Evolutionary conservation across 2,113 vertebrate species (phyloP).

Genomic region (Typhlomys cinereus): DNA sequence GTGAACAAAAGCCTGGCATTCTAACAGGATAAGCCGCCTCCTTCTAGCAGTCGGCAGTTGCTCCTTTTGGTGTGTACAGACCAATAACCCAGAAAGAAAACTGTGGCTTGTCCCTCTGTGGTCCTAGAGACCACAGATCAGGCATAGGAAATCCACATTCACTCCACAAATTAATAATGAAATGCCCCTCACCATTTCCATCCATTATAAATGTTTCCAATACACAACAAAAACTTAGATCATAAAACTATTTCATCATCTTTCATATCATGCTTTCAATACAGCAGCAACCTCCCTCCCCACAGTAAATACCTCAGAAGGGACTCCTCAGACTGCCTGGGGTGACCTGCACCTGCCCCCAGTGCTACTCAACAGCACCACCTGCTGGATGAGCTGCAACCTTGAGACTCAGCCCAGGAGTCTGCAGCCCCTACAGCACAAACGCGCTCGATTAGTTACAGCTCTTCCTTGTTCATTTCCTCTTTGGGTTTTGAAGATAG

Average conservation of each 20-base stretch:
- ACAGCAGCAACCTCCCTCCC: not conserved
- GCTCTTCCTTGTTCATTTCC: not conserved
- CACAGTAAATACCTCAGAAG: not conserved
- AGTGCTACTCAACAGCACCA: conserved; percentile 78
- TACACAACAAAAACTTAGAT: not conserved
- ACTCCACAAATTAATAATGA: not conserved
- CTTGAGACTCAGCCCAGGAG: not conserved
- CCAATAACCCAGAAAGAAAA: not conserved
- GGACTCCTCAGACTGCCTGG: not conserved
- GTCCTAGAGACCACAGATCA: not conserved
- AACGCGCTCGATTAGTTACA: not conserved
- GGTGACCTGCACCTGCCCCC: not conserved
- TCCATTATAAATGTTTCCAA: not conserved
- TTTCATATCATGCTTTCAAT: not conserved
- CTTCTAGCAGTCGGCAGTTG: not conserved
- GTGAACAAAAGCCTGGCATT: not conserved
- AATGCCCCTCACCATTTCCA: not conserved
- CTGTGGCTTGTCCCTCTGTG: not conserved
- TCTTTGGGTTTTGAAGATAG: not conserved
- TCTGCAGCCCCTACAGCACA: not conserved
- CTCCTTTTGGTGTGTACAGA: not conserved
- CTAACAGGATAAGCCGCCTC: not conserved
- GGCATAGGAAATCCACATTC: not conserved
- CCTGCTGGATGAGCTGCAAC: conserved; percentile 80
- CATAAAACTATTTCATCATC: not conserved